A percentile compares a stretch with the other conserved stretches of the same genome.
phyloP scores from a whole-genome alignment of 1,140 invertebrate species.

The Anoplophora glabripennis region DNA sequence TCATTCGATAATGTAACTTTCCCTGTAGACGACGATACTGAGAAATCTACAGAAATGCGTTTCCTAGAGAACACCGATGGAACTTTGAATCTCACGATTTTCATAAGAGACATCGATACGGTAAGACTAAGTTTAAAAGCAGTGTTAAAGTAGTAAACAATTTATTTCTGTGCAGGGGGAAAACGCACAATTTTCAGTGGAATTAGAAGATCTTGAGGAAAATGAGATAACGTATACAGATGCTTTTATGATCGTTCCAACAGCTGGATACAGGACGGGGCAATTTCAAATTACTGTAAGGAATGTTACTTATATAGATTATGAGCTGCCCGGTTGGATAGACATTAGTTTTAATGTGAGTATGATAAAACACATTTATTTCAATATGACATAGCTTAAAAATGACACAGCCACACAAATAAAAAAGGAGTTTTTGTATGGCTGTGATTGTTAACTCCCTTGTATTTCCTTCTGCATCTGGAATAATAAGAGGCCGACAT shows the following conservation, averaged over 20 bases:
- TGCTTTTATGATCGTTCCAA: slow-evolving; percentile 56
- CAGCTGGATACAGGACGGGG: slow-evolving; percentile 54
- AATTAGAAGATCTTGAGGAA: slow-evolving; percentile 40
- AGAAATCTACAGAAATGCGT: slow-evolving; percentile 17
- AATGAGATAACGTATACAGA: slow-evolving; percentile 39
- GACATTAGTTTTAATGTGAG: slow-evolving; percentile 48
- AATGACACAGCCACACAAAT: no score
- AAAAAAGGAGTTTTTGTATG: no score
- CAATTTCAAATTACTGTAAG: slow-evolving; percentile 54
- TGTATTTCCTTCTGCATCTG: no score
- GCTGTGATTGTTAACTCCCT: no score
- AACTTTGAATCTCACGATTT: slow-evolving; percentile 34
- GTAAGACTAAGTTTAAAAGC: slow-evolving; percentile 43
- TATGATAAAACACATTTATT: slow-evolving; percentile 2
- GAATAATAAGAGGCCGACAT: no score
- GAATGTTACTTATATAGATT: slow-evolving; percentile 55
- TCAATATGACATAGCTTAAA: no score
- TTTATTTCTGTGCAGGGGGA: slow-evolving; percentile 49
- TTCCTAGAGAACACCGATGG: slow-evolving; percentile 28
- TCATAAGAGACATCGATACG: slow-evolving; percentile 55
- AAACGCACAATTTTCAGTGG: slow-evolving; percentile 55
- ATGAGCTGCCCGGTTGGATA: slow-evolving; percentile 51
- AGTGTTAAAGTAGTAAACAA: slow-evolving; percentile 11
- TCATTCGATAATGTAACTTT: slow-evolving; percentile 6
- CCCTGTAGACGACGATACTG: slow-evolving; percentile 49